phyloP scores from a whole-genome alignment of 2,113 vertebrate species.

The rat (Rattus norvegicus) region DNA sequence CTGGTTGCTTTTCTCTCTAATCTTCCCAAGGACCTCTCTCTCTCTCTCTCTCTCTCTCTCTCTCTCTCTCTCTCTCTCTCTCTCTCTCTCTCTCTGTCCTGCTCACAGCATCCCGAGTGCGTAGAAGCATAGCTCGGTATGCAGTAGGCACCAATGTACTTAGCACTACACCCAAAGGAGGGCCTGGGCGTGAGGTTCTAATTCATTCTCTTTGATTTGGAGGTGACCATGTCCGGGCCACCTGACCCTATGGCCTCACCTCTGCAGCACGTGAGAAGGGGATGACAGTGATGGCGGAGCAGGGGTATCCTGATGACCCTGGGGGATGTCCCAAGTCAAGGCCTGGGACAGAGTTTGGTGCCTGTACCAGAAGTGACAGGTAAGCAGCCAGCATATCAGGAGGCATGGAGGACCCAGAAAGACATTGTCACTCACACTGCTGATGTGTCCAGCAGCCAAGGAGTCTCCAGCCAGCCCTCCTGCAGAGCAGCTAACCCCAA shows the following conservation, averaged over 20 bases:
- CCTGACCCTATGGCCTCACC: not conserved
- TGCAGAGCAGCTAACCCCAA: not conserved
- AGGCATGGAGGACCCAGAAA: not conserved
- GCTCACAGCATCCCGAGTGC: not conserved
- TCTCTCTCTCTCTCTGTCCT: not conserved
- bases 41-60: not conserved
- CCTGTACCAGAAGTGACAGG: not conserved
- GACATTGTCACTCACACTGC: rapidly evolving
- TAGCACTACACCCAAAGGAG: rapidly evolving
- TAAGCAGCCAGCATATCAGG: rapidly evolving
- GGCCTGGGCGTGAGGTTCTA: not conserved
- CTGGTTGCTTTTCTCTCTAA: not conserved
- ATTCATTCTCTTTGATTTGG: rapidly evolving
- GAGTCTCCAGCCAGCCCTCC: not conserved
- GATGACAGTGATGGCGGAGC: not conserved
- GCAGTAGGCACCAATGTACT: rapidly evolving
- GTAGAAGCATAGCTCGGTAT: rapidly evolving
- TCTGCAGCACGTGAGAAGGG: not conserved
- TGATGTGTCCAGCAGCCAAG: not conserved
- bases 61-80: not conserved
- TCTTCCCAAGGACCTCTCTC: not conserved
- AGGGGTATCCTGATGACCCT: rapidly evolving
- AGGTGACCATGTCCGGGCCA: not conserved
- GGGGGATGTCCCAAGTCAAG: not conserved
- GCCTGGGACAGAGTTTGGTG: not conserved